Evolutionary conservation across 2,113 vertebrate species (phyloP), one percentile per base, ranked within the genome.

Genomic region (Tenrec ecaudatus): DNA sequence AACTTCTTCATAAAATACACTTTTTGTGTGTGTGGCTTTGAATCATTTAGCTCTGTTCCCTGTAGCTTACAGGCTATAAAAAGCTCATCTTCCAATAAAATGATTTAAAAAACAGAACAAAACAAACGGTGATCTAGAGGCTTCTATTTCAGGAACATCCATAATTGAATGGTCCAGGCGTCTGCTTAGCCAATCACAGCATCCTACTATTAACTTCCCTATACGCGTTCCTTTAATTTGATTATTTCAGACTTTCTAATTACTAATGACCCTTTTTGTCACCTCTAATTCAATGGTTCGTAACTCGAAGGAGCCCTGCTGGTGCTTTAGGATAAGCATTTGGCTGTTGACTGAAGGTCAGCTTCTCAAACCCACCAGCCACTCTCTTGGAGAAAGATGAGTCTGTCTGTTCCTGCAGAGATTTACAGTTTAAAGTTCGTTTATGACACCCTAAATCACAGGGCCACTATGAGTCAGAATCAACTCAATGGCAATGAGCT

Each of bases 231-330:
- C 75, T 86, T 25, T n/a, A 23, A 73, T 15, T 2, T 16, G 10
- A 17, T 47, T 12, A 47, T 73, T 76, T 79, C 22, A 78, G 2
- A 80, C 6, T 78, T 94, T 27, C 80, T 81, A 23, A 89, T 66
- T 82, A 66, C 23, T 62, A 60, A 47, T 36, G 2, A 57, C n/a
- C 27, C 31, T 69, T 91, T 84, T 14, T 47, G 79, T 83, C 43
- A 73, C 27, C 20, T 93, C 23, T 91, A 80, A 82, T 64, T 31
- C 85, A 81, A 25, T 31, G 57, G 57, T 47, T 93, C 57, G 79
- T 47, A 33, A 16, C 6, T 60, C 75, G 71, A 82, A 3, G 79
- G 66, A 66, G 80, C 89, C 17, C 25, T 62, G 17, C 17, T 62
- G 60, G 22, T 20, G 60, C 11, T 62, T 62, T 62, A 53, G 47